A percentile compares a stretch with the other conserved stretches of the same genome.
Evolutionary conservation across 2,797 vertebrate genomes (phyloP).

Genomic region (Poeciliopsis presidionis): DNA sequence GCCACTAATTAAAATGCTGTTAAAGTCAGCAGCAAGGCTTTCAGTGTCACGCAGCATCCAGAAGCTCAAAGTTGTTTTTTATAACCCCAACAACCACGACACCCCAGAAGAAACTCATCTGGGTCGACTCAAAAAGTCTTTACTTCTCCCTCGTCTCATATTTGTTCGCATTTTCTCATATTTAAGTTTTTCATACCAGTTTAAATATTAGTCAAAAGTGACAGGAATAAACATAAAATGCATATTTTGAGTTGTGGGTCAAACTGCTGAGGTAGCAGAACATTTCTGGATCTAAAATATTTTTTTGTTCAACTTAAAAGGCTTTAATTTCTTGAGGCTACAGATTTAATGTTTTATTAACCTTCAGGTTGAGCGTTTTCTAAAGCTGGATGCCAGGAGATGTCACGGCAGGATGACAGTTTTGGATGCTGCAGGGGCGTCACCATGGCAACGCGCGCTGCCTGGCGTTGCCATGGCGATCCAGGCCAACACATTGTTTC

Average conservation of each 20-base stretch:
- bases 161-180: too few relatives aligned
- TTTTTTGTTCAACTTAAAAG: not conserved
- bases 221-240: too few relatives aligned
- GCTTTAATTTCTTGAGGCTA: not conserved
- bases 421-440: slow-evolving; percentile 47
- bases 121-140: too few relatives aligned
- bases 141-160: too few relatives aligned
- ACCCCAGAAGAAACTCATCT: not conserved
- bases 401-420: slow-evolving; percentile 41
- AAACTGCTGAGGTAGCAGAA: not conserved
- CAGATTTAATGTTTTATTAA: not conserved
- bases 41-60: slow-evolving; percentile 29
- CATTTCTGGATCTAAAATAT: not conserved
- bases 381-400: slow-evolving; percentile 40
- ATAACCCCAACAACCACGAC: slow-evolving; percentile 6
- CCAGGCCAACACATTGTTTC: slow-evolving; percentile 70
- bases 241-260: not conserved
- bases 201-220: too few relatives aligned
- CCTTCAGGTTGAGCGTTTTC: not conserved
- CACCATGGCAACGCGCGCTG: slow-evolving; percentile 62
- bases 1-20: slow-evolving; percentile 61
- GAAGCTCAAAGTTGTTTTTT: slow-evolving; percentile 15
- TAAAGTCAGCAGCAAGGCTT: slow-evolving; percentile 37
- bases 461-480: slow-evolving; percentile 58
- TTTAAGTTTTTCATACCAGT: too few relatives aligned